These are phyloP conservation scores for Petroica traversi DNA, from an alignment of 2,113 vertebrate species.

Conservation along the genomic window DNA sequence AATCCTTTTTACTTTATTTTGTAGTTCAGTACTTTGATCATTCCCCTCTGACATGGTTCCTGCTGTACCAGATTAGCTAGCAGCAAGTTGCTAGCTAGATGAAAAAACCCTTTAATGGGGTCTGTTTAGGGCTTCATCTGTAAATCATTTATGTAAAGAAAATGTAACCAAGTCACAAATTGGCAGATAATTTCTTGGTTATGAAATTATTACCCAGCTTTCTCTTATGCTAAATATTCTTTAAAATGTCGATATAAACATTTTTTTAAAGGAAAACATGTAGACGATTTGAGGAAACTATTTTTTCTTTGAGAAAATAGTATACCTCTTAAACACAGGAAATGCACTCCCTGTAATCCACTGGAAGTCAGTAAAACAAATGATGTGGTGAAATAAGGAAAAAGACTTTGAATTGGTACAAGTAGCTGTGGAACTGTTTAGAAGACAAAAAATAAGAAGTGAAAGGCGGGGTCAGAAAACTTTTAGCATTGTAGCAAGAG, in stretches of 20 bases:
- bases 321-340: neutral
- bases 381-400: neutral
- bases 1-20: slow-evolving; percentile 47
- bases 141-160: slow-evolving; percentile 56
- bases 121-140: slow-evolving; percentile 56
- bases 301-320: neutral
- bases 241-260: neutral
- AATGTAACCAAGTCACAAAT: slow-evolving; percentile 53
- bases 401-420: neutral
- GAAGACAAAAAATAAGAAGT: neutral
- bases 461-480: neutral
- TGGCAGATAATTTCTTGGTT: slow-evolving; percentile 45
- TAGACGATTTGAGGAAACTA: neutral
- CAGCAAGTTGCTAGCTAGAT: slow-evolving; percentile 54
- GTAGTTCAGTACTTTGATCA: slow-evolving; percentile 58
- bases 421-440: neutral
- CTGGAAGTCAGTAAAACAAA: neutral
- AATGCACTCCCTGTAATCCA: neutral
- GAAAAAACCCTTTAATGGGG: slow-evolving; percentile 46
- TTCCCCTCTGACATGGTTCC: slow-evolving; percentile 50
- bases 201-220: neutral
- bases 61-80: slow-evolving; percentile 55
- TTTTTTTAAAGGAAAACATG: neutral
- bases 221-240: neutral
- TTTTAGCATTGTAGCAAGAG: neutral